Base-by-base conservation (phyloP, 92 coral and sea anemone genomes). In the Paragorgia papillata region DNA sequence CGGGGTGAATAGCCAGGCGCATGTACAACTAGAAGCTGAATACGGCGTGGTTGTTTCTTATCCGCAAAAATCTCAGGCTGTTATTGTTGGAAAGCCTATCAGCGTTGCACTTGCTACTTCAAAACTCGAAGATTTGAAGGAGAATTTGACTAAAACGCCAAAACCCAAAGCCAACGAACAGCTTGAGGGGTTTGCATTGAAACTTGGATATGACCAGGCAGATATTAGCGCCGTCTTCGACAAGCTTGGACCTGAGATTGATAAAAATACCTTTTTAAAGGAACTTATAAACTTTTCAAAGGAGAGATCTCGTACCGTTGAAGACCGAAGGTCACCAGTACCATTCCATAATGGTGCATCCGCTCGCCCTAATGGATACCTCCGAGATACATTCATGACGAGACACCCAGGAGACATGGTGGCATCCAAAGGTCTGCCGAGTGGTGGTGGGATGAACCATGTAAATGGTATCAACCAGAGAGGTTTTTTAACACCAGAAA, bases 191-290 rank as follows among this genome's bases (percentile, higher is more conserved):
- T 95, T 95, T 85, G 99, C 99, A 1, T 50, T 87, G 39, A 95
- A 95, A 74, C 92, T 95, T 10, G 97, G 96, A 15, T 95, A 95
- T 67, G 88, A 96, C 0, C 80, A 91, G 53, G 87, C 87, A 55
- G 96, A 84, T 18, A 89, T 95, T 22, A 73, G 86, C 32, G 87
- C 77, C 19, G 99, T 92, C 18, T 91, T 89, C 24, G 84, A 82
- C 44, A 95, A 95, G 49, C 93, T 89, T 27, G 99, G 99, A 48
- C 66, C 85, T 4, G 79, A 89, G 13, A 91, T 91, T 21, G 91
- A 87, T 51, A 89, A 89, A 53, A 92, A 95, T 79, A 95, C 92
- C 10, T 79, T 95, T 57, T 83, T 95, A 18, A 84, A 90, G 53
- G 97, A 95, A 71, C 97, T 95, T 13, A 86, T 95, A 9, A 87